Percentiles rank a stretch among this genome's conserved stretches.
These are phyloP conservation scores for Lasioglossum leucozonium DNA, from an alignment of 2,888 invertebrate species.

Conservation along the genomic window DNA sequence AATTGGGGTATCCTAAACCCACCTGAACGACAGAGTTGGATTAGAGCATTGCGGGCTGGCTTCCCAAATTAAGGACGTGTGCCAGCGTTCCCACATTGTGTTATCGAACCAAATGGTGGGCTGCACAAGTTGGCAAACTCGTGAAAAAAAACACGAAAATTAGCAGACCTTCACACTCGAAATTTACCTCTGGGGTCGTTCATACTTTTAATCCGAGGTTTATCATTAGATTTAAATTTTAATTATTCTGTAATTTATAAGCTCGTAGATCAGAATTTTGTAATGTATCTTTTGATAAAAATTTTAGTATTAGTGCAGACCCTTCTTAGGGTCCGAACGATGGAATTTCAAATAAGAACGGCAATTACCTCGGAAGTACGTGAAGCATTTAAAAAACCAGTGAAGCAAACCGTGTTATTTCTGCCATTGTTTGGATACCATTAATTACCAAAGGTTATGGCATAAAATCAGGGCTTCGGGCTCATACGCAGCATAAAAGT, in stretches of 20 bases:
- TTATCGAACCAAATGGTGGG: neutral
- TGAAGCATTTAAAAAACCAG: neutral
- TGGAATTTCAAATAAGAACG: neutral
- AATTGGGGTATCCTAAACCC: constrained; percentile 6
- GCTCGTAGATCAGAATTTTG: neutral
- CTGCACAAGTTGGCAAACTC: neutral
- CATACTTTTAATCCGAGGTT: neutral
- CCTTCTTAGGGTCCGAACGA: neutral
- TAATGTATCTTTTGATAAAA: neutral
- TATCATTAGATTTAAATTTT: too few relatives aligned
- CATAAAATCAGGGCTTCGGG: neutral
- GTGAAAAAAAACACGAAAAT: neutral
- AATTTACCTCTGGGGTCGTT: neutral
- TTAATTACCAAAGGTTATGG: neutral
- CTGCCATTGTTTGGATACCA: neutral
- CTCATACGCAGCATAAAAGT: neutral
- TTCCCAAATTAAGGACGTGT: constrained; percentile 17
- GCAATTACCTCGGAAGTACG: neutral
- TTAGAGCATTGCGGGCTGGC: constrained; percentile 11
- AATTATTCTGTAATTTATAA: too few relatives aligned
- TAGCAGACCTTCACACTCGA: neutral
- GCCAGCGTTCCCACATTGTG: neutral
- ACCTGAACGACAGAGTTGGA: constrained; percentile 18
- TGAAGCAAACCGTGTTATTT: neutral
- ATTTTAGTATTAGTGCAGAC: neutral